Percentiles rank a stretch among this genome's conserved stretches.
These are phyloP conservation scores for Colletes gigas DNA, from an alignment of 1,140 invertebrate species.

Conservation along the genomic window DNA sequence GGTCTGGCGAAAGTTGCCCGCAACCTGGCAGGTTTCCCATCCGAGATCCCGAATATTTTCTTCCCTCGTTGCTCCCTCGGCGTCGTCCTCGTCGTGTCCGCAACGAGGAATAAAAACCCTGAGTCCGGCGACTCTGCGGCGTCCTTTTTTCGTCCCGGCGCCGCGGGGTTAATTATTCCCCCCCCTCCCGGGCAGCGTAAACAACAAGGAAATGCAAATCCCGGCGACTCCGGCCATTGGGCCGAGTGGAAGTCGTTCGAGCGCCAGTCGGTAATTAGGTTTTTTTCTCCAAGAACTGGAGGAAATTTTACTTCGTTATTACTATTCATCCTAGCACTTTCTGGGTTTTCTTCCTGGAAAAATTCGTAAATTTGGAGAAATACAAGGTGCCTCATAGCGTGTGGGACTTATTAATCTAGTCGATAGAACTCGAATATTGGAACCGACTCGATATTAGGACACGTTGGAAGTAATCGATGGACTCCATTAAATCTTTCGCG, in stretches of 20 bases:
- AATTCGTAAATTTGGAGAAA: too few species aligned
- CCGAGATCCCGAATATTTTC: conserved; percentile 49
- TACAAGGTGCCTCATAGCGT: too few species aligned
- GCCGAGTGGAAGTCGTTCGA: conserved; percentile 10
- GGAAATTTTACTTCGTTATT: conserved; percentile 5
- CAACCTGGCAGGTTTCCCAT: conserved; percentile 61
- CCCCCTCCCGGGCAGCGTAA: conserved; percentile 25
- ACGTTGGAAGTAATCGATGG: too few species aligned
- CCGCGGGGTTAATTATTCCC: conserved; percentile 56
- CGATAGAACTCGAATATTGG: too few species aligned
- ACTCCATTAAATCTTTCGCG: too few species aligned
- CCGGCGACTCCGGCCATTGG: background rate
- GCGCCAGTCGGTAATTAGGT: conserved; percentile 38
- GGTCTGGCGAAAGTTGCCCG: conserved; percentile 52
- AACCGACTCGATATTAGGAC: too few species aligned
- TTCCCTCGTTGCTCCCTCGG: conserved; percentile 20
- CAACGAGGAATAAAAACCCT: conserved; percentile 30
- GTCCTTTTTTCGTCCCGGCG: conserved; percentile 2
- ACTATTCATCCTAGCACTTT: too few species aligned
- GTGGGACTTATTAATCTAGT: too few species aligned
- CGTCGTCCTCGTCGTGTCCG: background rate
- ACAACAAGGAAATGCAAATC: conserved; percentile 34
- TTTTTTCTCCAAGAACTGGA: conserved; percentile 2
- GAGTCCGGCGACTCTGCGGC: background rate
- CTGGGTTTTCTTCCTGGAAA: too few species aligned